These are phyloP conservation scores for Athrips mouffetella DNA, from an alignment of 2,888 invertebrate genomes.

Conservation along the genomic window DNA sequence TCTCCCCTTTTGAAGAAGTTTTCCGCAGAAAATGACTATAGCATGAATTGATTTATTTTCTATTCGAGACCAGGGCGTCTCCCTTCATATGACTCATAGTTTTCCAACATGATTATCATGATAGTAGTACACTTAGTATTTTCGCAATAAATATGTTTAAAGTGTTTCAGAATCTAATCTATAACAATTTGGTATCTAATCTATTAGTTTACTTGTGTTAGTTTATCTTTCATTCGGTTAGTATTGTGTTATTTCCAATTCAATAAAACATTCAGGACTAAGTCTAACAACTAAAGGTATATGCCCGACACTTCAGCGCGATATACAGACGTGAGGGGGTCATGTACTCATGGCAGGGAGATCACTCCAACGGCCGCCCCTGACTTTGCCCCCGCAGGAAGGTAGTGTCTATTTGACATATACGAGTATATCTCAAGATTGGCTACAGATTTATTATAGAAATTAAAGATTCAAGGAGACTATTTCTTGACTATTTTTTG, in stretches of 20 bases:
- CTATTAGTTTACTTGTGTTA: not conserved
- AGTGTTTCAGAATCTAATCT: not conserved
- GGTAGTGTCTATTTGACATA: too few relatives aligned
- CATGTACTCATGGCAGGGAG: too few relatives aligned
- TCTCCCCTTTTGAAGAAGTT: too few relatives aligned
- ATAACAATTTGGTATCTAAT: not conserved
- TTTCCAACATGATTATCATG: not conserved
- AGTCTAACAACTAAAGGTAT: too few relatives aligned
- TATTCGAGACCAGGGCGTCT: not conserved
- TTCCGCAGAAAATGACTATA: not conserved
- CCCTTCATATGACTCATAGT: conserved; percentile 4
- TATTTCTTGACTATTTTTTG: too few relatives aligned
- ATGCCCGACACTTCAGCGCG: too few relatives aligned
- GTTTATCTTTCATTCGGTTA: not conserved
- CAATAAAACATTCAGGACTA: not conserved
- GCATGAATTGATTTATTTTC: not conserved
- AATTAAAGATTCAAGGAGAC: too few relatives aligned
- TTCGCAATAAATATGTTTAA: not conserved
- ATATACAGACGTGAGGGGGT: too few relatives aligned
- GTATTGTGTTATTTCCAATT: not conserved
- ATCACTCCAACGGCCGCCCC: too few relatives aligned
- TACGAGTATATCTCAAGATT: too few relatives aligned
- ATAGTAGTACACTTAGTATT: not conserved
- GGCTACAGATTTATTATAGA: too few relatives aligned
- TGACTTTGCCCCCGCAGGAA: too few relatives aligned